These are phyloP conservation scores for Vanessa cardui DNA, from an alignment of 2,888 invertebrate species.

Conservation along the genomic window DNA sequence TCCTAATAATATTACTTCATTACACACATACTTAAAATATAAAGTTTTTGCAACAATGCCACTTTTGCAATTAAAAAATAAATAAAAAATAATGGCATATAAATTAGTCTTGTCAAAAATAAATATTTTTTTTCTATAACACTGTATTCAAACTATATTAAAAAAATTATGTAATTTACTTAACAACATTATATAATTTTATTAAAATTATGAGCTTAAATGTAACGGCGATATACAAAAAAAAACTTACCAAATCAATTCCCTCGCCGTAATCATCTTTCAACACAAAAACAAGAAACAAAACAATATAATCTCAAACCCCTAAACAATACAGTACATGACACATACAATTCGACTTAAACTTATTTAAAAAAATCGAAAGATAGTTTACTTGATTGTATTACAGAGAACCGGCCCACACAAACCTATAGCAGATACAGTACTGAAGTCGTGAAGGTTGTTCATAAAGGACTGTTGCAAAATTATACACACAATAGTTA, in stretches of 20 bases:
- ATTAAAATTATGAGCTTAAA: too few relatives aligned
- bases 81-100: too few relatives aligned
- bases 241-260: not conserved
- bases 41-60: too few relatives aligned
- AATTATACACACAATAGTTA: constrained; percentile 45
- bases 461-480: constrained; percentile 50
- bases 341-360: not conserved
- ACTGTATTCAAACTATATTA: too few relatives aligned
- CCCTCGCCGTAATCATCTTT: not conserved
- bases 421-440: constrained; percentile 59
- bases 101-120: too few relatives aligned
- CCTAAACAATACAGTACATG: not conserved
- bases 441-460: constrained; percentile 56
- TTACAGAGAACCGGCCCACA: constrained; percentile 51
- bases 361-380: constrained; percentile 1
- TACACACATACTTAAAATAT: too few relatives aligned
- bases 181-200: too few relatives aligned
- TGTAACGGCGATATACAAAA: not conserved
- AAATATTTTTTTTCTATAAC: too few relatives aligned
- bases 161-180: too few relatives aligned
- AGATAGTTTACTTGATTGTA: constrained; percentile 14
- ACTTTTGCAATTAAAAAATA: too few relatives aligned
- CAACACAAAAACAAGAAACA: not conserved
- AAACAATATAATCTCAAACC: not conserved
- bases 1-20: too few relatives aligned